Conservation (phyloP, 2,113 vertebrate species). For the Syngnathus scovelli region DNA sequence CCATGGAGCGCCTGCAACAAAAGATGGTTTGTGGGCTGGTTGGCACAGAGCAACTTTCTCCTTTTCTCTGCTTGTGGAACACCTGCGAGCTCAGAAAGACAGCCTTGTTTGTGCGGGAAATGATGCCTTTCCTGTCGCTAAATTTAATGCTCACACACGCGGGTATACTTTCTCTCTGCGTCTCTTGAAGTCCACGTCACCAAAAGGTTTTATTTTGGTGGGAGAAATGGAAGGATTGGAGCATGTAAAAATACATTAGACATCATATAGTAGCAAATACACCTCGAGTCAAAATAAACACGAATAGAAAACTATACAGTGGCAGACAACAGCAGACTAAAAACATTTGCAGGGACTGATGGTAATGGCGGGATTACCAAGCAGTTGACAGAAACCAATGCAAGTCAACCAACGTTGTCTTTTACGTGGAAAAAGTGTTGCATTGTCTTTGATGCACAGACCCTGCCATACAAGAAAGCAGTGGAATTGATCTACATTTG, state of each 20-base stretch:
- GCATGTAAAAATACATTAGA: constrained; percentile 67
- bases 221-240: constrained; percentile 37
- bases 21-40: constrained; percentile 10
- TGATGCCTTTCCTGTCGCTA: constrained; percentile 57
- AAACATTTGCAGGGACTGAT: constrained; percentile 46
- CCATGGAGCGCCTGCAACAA: neutral
- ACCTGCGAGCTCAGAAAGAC: constrained; percentile 50
- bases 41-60: constrained; percentile 40
- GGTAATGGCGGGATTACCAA: neutral
- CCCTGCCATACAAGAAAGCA: neutral
- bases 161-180: neutral
- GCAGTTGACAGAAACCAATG: neutral
- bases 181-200: constrained; percentile 34
- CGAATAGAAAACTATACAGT: constrained; percentile 70
- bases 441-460: neutral
- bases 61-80: constrained; percentile 45
- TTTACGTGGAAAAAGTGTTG: neutral
- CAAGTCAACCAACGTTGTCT: neutral
- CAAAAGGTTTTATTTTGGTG: constrained; percentile 63
- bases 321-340: constrained; percentile 61
- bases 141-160: constrained; percentile 41
- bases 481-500: neutral
- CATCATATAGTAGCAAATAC: constrained; percentile 46
- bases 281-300: constrained; percentile 59
- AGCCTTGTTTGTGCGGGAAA: constrained; percentile 64